Base-by-base conservation (phyloP, 2,113 vertebrate species). In the Phaethon lepturus region DNA sequence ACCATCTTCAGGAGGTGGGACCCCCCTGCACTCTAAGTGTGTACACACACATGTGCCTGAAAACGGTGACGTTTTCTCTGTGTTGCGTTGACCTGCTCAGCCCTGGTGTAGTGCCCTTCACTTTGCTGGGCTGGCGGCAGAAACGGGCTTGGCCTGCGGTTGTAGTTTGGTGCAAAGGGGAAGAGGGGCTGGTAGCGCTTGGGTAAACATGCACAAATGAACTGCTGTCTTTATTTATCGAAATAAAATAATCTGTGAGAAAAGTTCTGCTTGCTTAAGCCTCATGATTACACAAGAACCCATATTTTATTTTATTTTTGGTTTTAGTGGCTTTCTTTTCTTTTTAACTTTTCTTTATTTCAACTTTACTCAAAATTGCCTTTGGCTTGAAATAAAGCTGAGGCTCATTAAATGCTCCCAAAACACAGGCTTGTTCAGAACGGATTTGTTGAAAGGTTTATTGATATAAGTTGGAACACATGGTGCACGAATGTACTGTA, bases 391-490 rank as follows among this genome's bases (percentile, higher is more conserved):
- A 81, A 66, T 96, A 94, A 96, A 95, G 93, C 95, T 94, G 94
- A 95, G 90, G 64, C 88, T 97, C 91, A 95, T 95, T 97, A 92
- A 94, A 81, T 84, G 88, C 90, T 97, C 88, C 93, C 97, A 80
- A 96, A 96, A 93, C 93, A 92, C 66, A 81, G 90, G 58, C 81
- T 96, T 96, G 92, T 95, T 95, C 95, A 87, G 86, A 93, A 91
- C 7, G 66, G 72, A 94, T 97, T 96, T 96, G 93, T 93, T 97
- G 95, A 97, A 94, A 96, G 95, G 88, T 96, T 97, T 97, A 96
- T 96, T 95, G 96, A 91, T 96, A 49, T 96, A 97, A 96, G 86
- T 91, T 86, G 64, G 75, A 96, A 95, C 93, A 96, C 90, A 93
- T 97, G 92, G 87, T 93, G 68, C 80, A 95, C 19, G 45, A 85